phyloP scores from a whole-genome alignment of 2,888 invertebrate species.

The Synanthedon vespiformis region DNA sequence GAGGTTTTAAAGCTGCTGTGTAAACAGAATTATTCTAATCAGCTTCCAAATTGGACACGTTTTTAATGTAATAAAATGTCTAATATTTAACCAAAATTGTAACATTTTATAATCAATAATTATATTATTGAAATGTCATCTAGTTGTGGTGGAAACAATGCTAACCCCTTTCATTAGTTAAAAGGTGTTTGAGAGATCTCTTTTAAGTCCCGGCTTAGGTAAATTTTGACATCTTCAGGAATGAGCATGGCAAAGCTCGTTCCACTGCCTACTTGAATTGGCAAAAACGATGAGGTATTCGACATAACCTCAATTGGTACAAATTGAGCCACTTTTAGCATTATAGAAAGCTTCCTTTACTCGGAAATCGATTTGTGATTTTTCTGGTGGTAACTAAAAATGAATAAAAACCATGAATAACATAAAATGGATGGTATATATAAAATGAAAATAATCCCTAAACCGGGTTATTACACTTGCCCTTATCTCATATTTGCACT shows the following conservation, averaged over 20 bases:
- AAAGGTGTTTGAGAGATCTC: slow-evolving; percentile 20
- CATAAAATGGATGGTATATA: too few species aligned
- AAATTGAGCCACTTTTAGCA: too few species aligned
- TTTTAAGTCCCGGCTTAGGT: slow-evolving; percentile 33
- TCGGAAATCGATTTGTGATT: too few species aligned
- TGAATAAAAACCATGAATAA: too few species aligned
- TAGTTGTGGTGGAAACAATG: slow-evolving; percentile 16
- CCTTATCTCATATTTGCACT: slow-evolving; percentile 18
- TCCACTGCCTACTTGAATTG: slow-evolving; percentile 15
- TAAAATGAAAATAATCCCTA: neutral
- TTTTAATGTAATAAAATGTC: neutral
- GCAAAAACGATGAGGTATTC: neutral
- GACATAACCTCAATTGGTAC: too few species aligned
- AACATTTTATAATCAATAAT: neutral
- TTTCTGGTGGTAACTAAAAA: too few species aligned
- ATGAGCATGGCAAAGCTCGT: slow-evolving; percentile 34
- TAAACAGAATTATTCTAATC: neutral
- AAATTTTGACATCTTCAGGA: slow-evolving; percentile 51
- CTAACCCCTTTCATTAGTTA: slow-evolving; percentile 24
- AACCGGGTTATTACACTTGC: neutral
- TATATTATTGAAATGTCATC: neutral
- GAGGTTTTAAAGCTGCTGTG: too few species aligned
- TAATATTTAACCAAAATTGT: neutral
- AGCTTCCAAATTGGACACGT: neutral
- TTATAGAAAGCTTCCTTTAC: too few species aligned